Conservation (phyloP, 2,797 vertebrate genomes). For the Coracias cyanogaster region DNA sequence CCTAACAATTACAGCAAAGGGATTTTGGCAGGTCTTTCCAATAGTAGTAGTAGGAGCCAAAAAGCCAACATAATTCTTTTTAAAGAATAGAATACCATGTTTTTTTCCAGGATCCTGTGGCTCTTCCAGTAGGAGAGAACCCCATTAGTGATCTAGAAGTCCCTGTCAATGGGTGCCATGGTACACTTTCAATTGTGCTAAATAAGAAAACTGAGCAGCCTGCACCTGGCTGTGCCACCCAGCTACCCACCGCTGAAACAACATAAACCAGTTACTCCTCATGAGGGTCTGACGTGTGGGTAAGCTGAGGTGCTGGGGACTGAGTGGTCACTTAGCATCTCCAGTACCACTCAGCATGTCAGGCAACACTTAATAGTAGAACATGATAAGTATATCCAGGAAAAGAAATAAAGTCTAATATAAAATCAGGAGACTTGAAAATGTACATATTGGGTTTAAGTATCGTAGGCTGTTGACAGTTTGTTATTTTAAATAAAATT, state of each 20-base stretch:
- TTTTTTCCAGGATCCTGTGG: neutral
- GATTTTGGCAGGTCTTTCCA: neutral
- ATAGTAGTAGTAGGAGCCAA: neutral
- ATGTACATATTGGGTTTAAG: neutral
- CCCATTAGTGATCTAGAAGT: neutral
- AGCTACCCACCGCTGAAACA: neutral
- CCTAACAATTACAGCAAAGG: neutral
- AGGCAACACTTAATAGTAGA: neutral
- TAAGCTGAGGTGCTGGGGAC: neutral
- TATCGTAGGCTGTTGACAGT: neutral
- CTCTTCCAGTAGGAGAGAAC: neutral
- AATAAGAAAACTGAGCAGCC: neutral
- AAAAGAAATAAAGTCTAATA: neutral
- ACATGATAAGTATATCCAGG: neutral
- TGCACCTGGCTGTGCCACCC: neutral
- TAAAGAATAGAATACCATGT: neutral
- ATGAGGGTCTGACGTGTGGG: rapidly evolving
- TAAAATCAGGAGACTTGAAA: neutral
- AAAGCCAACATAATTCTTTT: neutral
- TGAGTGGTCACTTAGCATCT: neutral
- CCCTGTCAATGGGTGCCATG: neutral
- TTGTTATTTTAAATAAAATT: neutral
- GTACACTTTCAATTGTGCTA: neutral
- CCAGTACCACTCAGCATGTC: neutral
- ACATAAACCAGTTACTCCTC: neutral